A percentile compares a stretch with the other conserved stretches of the same genome.
These are phyloP conservation scores for Oreochromis tanganicae DNA, from an alignment of 2,113 vertebrate genomes.

Conservation along the genomic window DNA sequence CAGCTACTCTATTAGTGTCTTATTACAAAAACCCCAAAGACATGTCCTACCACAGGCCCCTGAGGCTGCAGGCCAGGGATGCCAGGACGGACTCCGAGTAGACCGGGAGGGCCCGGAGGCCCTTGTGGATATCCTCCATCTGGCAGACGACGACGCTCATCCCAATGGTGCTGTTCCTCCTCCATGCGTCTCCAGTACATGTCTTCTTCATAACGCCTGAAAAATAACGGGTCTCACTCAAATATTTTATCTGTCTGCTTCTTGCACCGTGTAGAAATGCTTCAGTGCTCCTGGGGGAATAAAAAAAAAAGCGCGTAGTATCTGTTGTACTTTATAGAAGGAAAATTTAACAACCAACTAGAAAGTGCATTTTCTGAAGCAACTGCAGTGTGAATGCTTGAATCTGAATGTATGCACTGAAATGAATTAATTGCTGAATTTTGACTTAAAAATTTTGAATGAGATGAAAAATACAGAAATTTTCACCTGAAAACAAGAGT, in stretches of 20 bases:
- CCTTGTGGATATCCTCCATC: slow-evolving; percentile 91
- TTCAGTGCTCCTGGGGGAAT: background rate
- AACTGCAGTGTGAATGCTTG: too few relatives aligned
- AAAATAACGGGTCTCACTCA: background rate
- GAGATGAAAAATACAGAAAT: too few relatives aligned
- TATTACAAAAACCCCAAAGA: background rate
- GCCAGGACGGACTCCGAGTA: slow-evolving; percentile 91
- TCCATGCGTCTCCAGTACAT: slow-evolving; percentile 99
- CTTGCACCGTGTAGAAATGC: background rate
- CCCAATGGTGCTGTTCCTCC: slow-evolving; percentile 97
- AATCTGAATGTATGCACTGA: too few relatives aligned
- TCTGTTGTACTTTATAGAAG: background rate
- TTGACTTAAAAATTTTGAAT: too few relatives aligned
- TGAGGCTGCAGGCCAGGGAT: slow-evolving; percentile 88
- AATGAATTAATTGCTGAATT: too few relatives aligned
- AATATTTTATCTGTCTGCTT: background rate
- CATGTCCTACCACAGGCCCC: slow-evolving; percentile 82
- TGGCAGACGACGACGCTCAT: slow-evolving; percentile 87
- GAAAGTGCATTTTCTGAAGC: too few relatives aligned
- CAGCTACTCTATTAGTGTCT: background rate
- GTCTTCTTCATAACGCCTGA: slow-evolving; percentile 93
- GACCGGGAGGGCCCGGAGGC: slow-evolving; percentile 86
- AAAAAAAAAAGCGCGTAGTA: background rate
- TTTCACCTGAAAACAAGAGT: too few relatives aligned
- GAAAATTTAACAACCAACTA: background rate